Base-by-base conservation (phyloP, 2,797 vertebrate genomes). In the Margarornis squamiger region DNA sequence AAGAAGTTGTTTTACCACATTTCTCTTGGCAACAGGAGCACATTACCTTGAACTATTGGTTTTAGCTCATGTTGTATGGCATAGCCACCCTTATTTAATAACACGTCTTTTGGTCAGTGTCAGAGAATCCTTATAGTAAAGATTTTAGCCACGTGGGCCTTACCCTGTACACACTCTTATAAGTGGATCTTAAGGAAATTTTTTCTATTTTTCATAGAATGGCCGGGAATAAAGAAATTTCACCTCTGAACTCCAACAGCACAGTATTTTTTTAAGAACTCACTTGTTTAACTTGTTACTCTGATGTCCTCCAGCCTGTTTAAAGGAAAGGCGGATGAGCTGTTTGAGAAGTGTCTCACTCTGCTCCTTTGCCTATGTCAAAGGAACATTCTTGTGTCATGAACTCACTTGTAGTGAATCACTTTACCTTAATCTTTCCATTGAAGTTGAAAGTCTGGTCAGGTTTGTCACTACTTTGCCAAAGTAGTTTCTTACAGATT, bases 241-340 rank as follows among this genome's bases (percentile, higher is more conserved):
- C 20, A 86, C 12, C 20, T 85, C 39, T 78, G 36, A 78, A 27
- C 30, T 88, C 30, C 21, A 24, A 13, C n/a, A 73, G 18, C 43
- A 15, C n/a, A 29, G 5, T 41, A 10, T 45, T 36, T 78, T 77
- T 66, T 36, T 14, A 62, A 84, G 16, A 70, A 76, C 76, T 89
- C 14, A 49, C 23, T 87, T 79, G 48, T 36, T 73, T 59, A 66
- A 68, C 59, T 67, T 59, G 59, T 95, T 89, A 34, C 55, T 93
- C 81, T 22, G 36, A 34, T 92, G 39, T 85, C 36, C 48, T 85
- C 22, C 36, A 73, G n/a, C 36, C 36, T 78, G 36, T 76, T 82
- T 66, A 85, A 87, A 89, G 39, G 59, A 85, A 89, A 85, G 48
- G n/a, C 32, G 82, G 67, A 70, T 90, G 65, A 95, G 63, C 63